Percentiles rank a stretch among this genome's conserved stretches.
phyloP scores from a whole-genome alignment of 2,113 vertebrate genomes.

The Ciconia boyciana region DNA sequence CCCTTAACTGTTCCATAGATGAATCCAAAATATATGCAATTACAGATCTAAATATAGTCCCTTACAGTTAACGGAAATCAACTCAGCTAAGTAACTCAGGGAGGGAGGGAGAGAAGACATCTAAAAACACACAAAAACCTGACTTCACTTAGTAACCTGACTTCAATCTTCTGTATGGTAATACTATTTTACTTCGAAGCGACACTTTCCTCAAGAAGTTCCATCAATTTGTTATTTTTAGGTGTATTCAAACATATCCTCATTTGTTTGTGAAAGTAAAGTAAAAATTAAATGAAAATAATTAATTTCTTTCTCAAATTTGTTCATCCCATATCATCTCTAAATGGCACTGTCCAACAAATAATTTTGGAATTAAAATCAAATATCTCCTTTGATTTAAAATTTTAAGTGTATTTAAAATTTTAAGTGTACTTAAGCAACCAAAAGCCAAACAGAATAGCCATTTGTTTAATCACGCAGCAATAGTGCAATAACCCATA shows the following conservation, averaged over 20 bases:
- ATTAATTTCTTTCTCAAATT: background rate
- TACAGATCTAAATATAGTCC: constrained; percentile 30
- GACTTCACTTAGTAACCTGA: background rate
- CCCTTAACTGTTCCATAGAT: background rate
- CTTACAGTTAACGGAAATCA: background rate
- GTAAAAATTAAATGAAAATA: background rate
- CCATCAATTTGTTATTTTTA: background rate
- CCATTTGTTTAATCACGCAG: background rate
- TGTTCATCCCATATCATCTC: background rate
- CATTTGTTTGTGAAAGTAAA: background rate
- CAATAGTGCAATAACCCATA: background rate
- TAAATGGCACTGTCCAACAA: background rate
- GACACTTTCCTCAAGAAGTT: background rate
- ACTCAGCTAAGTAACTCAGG: background rate
- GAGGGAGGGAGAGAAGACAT: background rate
- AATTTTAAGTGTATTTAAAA: background rate
- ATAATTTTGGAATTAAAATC: background rate
- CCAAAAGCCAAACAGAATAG: background rate
- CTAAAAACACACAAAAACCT: background rate
- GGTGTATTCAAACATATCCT: background rate
- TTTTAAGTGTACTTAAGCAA: background rate
- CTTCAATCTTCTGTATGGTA: background rate
- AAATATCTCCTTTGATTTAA: background rate
- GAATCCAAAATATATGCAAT: constrained; percentile 15
- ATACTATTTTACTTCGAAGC: background rate